Base-by-base conservation (phyloP, 2,113 vertebrate genomes). In the Trichomycterus rosablanca region DNA sequence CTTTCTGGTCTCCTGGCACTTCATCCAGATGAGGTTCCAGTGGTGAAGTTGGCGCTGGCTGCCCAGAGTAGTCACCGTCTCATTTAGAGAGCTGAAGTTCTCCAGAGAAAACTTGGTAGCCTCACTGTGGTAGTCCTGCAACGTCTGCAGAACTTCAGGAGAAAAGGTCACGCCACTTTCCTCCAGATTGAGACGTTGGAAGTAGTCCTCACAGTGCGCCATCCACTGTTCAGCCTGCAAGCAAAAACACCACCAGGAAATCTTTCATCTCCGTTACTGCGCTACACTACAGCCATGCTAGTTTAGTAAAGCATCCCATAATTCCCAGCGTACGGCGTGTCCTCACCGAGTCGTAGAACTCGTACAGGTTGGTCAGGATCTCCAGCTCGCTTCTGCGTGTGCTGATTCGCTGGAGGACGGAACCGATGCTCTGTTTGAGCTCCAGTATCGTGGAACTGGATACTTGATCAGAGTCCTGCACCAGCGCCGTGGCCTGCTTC, bases 271-370 rank as follows among this genome's bases (percentile, higher is more conserved):
- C n/a, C n/a, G 26, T 30, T 30, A 30, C 3, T 4, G 26, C 26
- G 26, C 26, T 7, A n/a, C n/a, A n/a, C n/a, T n/a, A n/a, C n/a
- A n/a, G n/a, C n/a, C n/a, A n/a, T n/a, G n/a, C n/a, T n/a, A n/a
- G n/a, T n/a, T n/a, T n/a, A n/a, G n/a, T n/a, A n/a, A n/a, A n/a
- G n/a, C n/a, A n/a, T n/a, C n/a, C n/a, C n/a, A n/a, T n/a, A n/a
- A n/a, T n/a, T n/a, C n/a, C n/a, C n/a, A n/a, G n/a, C 5, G 22
- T 30, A 50, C 7, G 32, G 4, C 10, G 37, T 15, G 23, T 62
- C 7, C 10, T 16, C 81, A 90, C 86, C 7, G 74, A 86, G 68
- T 89, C 83, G 19, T 86, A 87, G 76, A 89, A 87, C 70, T 87
- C 83, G 20, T 87, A 83, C 14, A 86, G 77, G 65, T 78, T 84